Conservation (phyloP, 30 jellyfish, hydroid and myxozoan genomes). For the Turritopsis dohrnii region DNA sequence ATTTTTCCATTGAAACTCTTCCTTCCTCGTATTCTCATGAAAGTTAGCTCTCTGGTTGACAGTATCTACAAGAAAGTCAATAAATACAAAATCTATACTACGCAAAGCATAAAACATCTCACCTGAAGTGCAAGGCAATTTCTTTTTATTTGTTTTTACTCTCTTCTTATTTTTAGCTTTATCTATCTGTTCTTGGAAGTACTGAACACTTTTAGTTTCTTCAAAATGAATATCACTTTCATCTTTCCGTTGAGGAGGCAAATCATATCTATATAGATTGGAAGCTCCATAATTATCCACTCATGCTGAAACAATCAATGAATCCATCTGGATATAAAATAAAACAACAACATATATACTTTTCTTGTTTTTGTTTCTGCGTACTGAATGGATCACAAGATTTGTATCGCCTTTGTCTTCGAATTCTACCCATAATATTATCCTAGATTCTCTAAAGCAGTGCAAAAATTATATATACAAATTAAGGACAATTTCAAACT, state of each 20-base stretch:
- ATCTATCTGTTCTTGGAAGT: neutral
- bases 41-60: too few relatives aligned
- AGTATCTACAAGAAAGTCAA: too few relatives aligned
- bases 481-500: neutral
- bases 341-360: neutral
- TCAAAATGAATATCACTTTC: neutral
- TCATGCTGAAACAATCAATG: too few relatives aligned
- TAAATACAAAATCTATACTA: too few relatives aligned
- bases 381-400: conserved; percentile 57
- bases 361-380: conserved; percentile 12
- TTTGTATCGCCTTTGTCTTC: conserved; percentile 61
- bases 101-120: too few relatives aligned
- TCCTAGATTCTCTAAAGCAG: neutral
- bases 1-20: too few relatives aligned
- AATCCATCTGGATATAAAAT: too few relatives aligned
- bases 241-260: conserved; percentile 7
- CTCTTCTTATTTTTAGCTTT: neutral
- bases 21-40: too few relatives aligned
- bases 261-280: conserved; percentile 6
- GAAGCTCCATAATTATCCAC: neutral
- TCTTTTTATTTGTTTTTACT: neutral
- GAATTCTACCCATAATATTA: conserved; percentile 59
- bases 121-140: neutral
- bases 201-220: neutral
- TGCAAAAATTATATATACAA: too few relatives aligned